Percentiles rank a stretch among this genome's conserved stretches.
Evolutionary conservation across 2,888 invertebrate genomes (phyloP).

Genomic region (Strigamia transsilvanica): DNA sequence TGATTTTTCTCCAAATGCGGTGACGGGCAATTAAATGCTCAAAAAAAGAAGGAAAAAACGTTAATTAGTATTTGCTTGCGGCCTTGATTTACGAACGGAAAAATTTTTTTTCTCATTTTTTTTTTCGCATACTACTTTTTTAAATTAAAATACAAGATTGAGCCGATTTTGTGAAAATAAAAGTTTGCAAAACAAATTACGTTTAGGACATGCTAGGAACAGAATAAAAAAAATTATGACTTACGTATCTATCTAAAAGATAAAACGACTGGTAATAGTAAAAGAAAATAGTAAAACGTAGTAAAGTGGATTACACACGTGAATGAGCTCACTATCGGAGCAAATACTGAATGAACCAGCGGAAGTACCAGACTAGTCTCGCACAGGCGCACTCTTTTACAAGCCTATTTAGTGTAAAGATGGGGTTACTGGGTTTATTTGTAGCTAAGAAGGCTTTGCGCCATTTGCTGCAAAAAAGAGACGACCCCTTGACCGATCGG

Average conservation of each 20-base stretch:
- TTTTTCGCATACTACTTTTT: neutral
- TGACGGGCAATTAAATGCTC: slow-evolving; percentile 26
- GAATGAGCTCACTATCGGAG: slow-evolving; percentile 21
- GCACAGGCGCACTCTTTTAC: slow-evolving; percentile 4
- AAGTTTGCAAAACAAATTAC: neutral
- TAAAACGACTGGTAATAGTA: neutral
- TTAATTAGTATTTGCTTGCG: slow-evolving; percentile 21
- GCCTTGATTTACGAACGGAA: neutral
- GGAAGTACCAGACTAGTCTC: slow-evolving; percentile 21
- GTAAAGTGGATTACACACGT: slow-evolving; percentile 21
- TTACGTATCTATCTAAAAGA: neutral
- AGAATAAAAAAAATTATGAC: neutral
- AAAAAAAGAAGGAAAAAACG: neutral
- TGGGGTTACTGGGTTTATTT: slow-evolving; percentile 23
- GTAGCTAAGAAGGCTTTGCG: slow-evolving; percentile 15
- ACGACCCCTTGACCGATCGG: slow-evolving; percentile 26
- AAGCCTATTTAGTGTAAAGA: slow-evolving; percentile 9
- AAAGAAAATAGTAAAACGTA: slow-evolving; percentile 26
- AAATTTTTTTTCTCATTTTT: neutral
- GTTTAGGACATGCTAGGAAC: neutral
- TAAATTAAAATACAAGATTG: slow-evolving; percentile 11
- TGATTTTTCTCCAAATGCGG: neutral
- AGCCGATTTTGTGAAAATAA: neutral
- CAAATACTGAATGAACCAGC: slow-evolving; percentile 13
- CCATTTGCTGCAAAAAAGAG: slow-evolving; percentile 30